Percentiles rank a stretch among this genome's conserved stretches.
Conservation (phyloP, 64 coral and sea anemone genomes). For the Montipora foliosa region DNA sequence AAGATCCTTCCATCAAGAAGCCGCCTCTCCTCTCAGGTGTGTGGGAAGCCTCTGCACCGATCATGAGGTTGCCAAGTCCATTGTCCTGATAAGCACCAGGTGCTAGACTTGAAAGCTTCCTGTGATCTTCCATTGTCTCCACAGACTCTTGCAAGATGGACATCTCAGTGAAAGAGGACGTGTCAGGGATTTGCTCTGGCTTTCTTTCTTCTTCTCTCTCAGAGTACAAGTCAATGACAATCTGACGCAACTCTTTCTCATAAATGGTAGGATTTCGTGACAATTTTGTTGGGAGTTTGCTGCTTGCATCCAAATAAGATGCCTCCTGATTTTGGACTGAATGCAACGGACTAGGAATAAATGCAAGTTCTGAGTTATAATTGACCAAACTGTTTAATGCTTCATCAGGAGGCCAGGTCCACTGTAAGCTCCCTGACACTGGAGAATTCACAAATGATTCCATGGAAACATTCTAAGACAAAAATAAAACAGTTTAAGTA, state of each 20-base stretch:
- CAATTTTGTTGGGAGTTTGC: conserved; percentile 49
- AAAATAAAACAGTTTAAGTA: background rate
- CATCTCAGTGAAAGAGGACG: background rate
- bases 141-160: background rate
- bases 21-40: background rate
- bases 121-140: background rate
- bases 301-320: background rate
- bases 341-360: background rate
- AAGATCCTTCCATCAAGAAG: background rate
- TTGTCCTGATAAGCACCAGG: background rate
- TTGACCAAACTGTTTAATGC: conserved; percentile 18
- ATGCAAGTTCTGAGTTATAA: conserved; percentile 44
- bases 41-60: background rate
- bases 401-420: conserved; percentile 29
- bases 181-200: background rate
- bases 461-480: conserved; percentile 59
- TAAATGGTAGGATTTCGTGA: conserved; percentile 49
- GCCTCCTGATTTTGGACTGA: background rate
- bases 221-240: conserved; percentile 63
- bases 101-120: background rate
- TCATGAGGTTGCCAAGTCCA: background rate
- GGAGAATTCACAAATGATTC: conserved; percentile 41
- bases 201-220: background rate
- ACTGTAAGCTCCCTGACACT: background rate
- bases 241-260: conserved; percentile 46